Evolutionary conservation across 1,140 invertebrate species (phyloP), one percentile per base, ranked within the genome.

Genomic region (Eufriesea mexicana): DNA sequence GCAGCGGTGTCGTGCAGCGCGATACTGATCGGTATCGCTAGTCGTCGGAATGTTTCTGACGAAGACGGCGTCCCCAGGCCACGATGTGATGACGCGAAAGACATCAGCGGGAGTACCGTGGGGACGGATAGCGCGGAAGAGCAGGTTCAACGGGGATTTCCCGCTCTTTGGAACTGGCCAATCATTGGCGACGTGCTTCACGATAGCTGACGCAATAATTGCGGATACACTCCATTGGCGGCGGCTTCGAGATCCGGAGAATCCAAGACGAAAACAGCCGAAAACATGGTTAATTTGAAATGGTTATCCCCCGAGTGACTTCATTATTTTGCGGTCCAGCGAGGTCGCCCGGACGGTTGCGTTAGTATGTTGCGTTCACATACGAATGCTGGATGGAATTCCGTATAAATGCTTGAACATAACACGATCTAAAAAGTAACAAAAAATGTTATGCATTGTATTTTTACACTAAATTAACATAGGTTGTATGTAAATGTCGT

Each of bases 91-190:
- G 86, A 86, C 84, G 79, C 28, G 59, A 61, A 66, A 84, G 70
- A 87, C 73, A 51, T 66, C 64, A 73, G 55, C 55, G 68, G 79
- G 66, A 79, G 51, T 25, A 68, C 28, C 72, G 51, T 54, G 55
- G 82, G 71, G 35, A 83, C 62, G 62, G 72, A 72, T 66, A 74
- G 75, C 71, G 79, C 62, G 86, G 79, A 84, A 73, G 83, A 84
- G 84, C 84, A 86, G 81, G 86, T 89, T 88, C 86, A 84, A 87
- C 89, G 83, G 91, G 91, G 89, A 91, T 91, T 91, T 91, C 90
- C 91, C 91, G 86, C 91, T 89, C 71, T 84, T 77, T 55, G 59
- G 47, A 16, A 20, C 66, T 80, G 80, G 73, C 91, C 91, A 91
- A 91, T 91, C 87, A 79, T 25, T 62, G 25, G 51, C 74, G 54